A percentile compares a stretch with the other conserved stretches of the same genome.
phyloP scores from a whole-genome alignment of 2,888 invertebrate genomes.

The Thymelicus lineola region DNA sequence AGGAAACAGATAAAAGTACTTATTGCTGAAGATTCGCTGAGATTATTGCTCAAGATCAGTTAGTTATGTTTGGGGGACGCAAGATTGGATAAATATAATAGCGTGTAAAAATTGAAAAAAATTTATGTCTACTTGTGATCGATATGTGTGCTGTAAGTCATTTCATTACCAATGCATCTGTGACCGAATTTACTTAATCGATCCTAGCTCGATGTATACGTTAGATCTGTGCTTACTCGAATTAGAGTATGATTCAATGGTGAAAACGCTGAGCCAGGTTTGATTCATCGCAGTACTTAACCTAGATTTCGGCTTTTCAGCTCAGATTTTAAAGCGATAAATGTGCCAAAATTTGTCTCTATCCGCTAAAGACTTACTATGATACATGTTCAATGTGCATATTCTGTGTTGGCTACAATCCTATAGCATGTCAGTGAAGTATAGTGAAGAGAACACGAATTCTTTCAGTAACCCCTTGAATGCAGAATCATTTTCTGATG shows the following conservation, averaged over 20 bases:
- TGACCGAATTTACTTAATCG: not conserved
- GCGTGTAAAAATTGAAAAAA: no score
- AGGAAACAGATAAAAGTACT: no score
- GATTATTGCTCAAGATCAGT: no score
- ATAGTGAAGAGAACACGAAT: not conserved
- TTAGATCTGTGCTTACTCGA: not conserved
- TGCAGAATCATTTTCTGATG: no score
- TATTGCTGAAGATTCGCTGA: no score
- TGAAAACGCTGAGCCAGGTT: conserved; percentile 8
- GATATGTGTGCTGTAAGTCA: no score
- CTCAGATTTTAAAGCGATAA: conserved; percentile 20
- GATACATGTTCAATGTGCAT: not conserved
- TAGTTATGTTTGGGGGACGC: no score
- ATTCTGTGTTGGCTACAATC: not conserved
- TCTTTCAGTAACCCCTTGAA: no score
- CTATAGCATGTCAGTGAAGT: not conserved
- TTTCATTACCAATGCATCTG: no score
- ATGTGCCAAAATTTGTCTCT: conserved; percentile 26
- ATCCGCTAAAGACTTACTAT: not conserved
- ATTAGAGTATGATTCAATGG: conserved; percentile 6
- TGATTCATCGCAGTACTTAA: conserved; percentile 27
- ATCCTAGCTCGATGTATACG: not conserved
- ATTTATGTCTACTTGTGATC: no score
- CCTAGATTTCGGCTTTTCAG: conserved; percentile 22
- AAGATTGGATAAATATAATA: no score